phyloP scores from a whole-genome alignment of 2,888 invertebrate genomes.

The Tinea semifulvella region DNA sequence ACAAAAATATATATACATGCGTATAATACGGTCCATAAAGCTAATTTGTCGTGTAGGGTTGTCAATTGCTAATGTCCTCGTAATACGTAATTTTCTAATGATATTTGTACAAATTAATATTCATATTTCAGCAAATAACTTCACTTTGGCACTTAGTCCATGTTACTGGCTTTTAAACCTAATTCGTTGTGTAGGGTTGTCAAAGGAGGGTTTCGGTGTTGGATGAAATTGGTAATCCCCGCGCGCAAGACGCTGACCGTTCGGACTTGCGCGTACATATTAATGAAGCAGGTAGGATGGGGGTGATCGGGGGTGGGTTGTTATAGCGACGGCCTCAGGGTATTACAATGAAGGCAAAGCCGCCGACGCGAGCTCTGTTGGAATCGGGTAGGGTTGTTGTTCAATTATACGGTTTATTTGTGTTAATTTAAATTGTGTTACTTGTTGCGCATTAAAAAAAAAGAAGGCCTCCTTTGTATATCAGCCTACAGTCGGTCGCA shows the following conservation, averaged over 20 bases:
- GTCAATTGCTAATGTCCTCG: too few species aligned
- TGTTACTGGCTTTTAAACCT: slow-evolving; percentile 7
- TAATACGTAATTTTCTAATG: too few species aligned
- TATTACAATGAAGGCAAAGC: slow-evolving; percentile 45
- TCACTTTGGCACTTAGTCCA: not conserved
- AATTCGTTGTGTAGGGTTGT: slow-evolving; percentile 10
- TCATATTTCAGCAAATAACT: too few species aligned
- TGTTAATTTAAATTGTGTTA: too few species aligned
- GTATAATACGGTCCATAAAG: too few species aligned
- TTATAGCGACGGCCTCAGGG: slow-evolving; percentile 35
- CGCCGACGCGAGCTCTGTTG: slow-evolving; percentile 12
- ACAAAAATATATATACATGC: too few species aligned
- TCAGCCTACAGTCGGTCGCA: too few species aligned
- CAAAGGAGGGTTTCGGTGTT: slow-evolving; percentile 1
- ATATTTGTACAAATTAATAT: too few species aligned
- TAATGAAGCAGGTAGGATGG: slow-evolving; percentile 51
- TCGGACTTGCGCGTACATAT: slow-evolving; percentile 49
- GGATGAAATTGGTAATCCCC: slow-evolving; percentile 15
- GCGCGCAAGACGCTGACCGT: slow-evolving; percentile 42
- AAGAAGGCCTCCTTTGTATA: too few species aligned
- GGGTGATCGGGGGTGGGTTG: slow-evolving; percentile 23
- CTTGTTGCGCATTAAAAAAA: too few species aligned
- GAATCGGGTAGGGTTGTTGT: slow-evolving; percentile 21
- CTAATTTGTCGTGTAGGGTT: too few species aligned
- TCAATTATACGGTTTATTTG: slow-evolving; percentile 14